These are phyloP conservation scores for Chlorodrepanis virens DNA, from an alignment of 2,113 vertebrate species.

Conservation along the genomic window DNA sequence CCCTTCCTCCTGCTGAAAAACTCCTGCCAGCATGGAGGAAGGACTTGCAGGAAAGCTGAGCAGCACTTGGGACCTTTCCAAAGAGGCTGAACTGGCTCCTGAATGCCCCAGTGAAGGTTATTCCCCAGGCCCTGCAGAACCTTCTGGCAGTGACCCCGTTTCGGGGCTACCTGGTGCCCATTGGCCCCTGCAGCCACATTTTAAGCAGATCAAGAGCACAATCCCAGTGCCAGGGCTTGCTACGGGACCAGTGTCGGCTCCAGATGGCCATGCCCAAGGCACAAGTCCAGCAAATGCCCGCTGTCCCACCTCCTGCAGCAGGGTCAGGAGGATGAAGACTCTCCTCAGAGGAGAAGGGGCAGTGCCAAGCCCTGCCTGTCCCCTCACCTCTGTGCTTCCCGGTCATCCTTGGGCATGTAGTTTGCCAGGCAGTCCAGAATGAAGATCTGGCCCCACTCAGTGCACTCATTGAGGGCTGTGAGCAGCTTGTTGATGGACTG, in stretches of 20 bases:
- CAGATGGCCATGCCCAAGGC: not conserved
- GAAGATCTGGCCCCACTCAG: conserved; percentile 99
- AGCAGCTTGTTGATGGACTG: conserved; percentile 98
- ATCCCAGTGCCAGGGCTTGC: not conserved
- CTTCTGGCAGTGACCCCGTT: not conserved
- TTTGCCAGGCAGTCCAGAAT: conserved; percentile 97
- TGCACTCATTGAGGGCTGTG: conserved; percentile 95
- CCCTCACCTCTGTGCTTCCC: conserved; percentile 94
- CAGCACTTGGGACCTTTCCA: not conserved
- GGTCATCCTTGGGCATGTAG: conserved; percentile 95
- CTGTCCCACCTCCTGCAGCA: not conserved
- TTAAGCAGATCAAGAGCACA: not conserved
- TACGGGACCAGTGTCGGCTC: rapidly evolving
- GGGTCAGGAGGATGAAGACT: not conserved
- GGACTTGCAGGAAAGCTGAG: not conserved
- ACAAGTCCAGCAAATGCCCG: not conserved
- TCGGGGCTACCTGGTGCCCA: not conserved
- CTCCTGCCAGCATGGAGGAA: not conserved
- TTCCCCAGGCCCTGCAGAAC: not conserved
- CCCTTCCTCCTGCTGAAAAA: not conserved
- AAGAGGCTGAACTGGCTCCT: not conserved
- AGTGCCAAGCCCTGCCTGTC: not conserved
- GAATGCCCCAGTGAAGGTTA: not conserved
- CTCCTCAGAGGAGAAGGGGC: not conserved
- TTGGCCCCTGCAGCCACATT: not conserved